Evolutionary conservation across 2,888 invertebrate species (phyloP), one percentile per base, ranked within the genome.

Genomic region (Netelia virgata): DNA sequence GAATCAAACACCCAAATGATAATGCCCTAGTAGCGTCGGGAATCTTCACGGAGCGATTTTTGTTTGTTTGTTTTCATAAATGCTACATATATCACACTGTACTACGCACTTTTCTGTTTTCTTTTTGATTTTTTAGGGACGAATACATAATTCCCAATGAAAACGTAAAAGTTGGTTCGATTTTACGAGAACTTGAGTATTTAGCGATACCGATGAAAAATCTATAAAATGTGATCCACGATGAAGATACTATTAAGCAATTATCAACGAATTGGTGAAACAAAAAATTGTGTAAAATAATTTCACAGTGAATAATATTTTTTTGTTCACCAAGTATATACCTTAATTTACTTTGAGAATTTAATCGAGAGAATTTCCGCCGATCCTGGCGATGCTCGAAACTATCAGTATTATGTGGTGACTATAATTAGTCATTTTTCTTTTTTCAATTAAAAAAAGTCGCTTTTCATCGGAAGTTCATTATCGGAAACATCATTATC

Each of bases 1-100:
- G 88, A 91, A 91, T 91, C 90, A 91, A 91, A 91, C 80, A 88
- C 82, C 85, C 87, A 87, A 88, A 79, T 55, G 50, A 82, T 74
- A 82, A 77, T 77, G 36, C 47, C 75, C 66, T 50, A 79, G 50
- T 85, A 82, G 78, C 50, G 66, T 69, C 73, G 70, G 68, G 63
- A 80, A 75, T 75, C 70, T 75, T 72, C 79, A 47, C 53, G 59
- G 70, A 74, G 82, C 69, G 76, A 73, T 70, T 69, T 75, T 84
- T 83, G 1, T 57, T 73, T n/a, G n/a, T n/a, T 55, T 14, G 57
- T 63, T 75, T 68, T 76, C 63, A 20, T 50, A 61, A 36, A 61
- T 63, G 50, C 36, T 18, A 43, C 6, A 20, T 20, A 57, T 57
- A 36, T 18, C 47, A 68, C 59, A 50, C 57, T 28, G 55, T 73